Conservation (phyloP, 2,888 invertebrate genomes). For the Onchidella celtica region DNA sequence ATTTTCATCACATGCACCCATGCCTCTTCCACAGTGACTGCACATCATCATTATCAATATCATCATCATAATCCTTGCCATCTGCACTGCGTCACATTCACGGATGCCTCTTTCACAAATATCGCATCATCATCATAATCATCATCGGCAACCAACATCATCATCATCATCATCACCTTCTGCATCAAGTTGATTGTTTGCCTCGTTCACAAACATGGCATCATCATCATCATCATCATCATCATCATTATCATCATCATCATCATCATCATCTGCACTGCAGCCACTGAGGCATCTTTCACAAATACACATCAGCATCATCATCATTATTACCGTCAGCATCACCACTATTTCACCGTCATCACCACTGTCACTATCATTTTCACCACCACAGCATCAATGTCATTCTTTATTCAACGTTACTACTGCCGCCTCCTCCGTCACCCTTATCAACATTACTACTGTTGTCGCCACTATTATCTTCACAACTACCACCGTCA, state of each 20-base stretch:
- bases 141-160: background rate
- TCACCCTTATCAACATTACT: too few species aligned
- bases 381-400: too few species aligned
- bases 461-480: too few species aligned
- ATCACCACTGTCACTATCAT: background rate
- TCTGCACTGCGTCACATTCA: background rate
- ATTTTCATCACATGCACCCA: too few species aligned
- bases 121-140: background rate
- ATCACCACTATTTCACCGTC: background rate
- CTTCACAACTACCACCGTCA: too few species aligned
- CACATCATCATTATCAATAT: too few species aligned
- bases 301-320: background rate
- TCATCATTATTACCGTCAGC: background rate
- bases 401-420: too few species aligned
- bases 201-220: too few species aligned
- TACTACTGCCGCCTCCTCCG: too few species aligned
- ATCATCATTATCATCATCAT: conserved; percentile 14
- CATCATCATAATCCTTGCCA: too few species aligned
- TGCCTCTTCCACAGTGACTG: too few species aligned
- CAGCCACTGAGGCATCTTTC: background rate
- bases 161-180: background rate
- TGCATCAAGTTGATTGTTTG: background rate
- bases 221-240: conserved; percentile 1
- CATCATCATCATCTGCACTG: background rate
- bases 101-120: background rate